Evolutionary conservation across 2,888 invertebrate species (phyloP).

Genomic region (Physocephala rufipes): DNA sequence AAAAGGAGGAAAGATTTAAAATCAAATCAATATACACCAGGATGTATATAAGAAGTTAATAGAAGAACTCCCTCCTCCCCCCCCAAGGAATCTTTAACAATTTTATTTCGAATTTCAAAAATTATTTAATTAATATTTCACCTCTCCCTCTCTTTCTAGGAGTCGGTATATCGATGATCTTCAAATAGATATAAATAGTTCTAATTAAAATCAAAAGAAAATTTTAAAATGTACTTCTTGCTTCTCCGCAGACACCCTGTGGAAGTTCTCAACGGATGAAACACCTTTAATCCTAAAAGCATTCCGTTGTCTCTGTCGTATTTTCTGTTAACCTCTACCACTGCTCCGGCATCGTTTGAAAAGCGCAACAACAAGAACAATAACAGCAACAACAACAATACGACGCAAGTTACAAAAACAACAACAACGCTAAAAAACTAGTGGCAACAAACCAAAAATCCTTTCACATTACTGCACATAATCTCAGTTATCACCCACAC

Average conservation of each 20-base stretch:
- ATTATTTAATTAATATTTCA: not conserved
- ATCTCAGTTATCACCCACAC: conserved; percentile 44
- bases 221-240: not conserved
- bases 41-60: too few species aligned
- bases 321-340: conserved; percentile 3
- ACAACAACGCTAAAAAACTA: conserved; percentile 7
- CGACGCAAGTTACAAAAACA: not conserved
- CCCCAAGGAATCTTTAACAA: too few species aligned
- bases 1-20: too few species aligned
- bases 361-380: too few species aligned
- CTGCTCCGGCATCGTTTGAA: not conserved
- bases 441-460: conserved; percentile 39
- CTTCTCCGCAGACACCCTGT: not conserved
- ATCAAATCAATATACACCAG: too few species aligned
- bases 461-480: conserved; percentile 49
- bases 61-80: not conserved
- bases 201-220: not conserved
- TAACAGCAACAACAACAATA: conserved; percentile 8
- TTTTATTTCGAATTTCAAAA: too few species aligned
- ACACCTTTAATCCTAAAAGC: conserved; percentile 34
- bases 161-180: not conserved
- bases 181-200: not conserved
- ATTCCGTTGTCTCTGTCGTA: conserved; percentile 25
- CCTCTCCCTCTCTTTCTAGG: not conserved
- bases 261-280: conserved; percentile 23